Evolutionary conservation across 2,888 invertebrate genomes (phyloP).

Genomic region (Hybos culiciformis): DNA sequence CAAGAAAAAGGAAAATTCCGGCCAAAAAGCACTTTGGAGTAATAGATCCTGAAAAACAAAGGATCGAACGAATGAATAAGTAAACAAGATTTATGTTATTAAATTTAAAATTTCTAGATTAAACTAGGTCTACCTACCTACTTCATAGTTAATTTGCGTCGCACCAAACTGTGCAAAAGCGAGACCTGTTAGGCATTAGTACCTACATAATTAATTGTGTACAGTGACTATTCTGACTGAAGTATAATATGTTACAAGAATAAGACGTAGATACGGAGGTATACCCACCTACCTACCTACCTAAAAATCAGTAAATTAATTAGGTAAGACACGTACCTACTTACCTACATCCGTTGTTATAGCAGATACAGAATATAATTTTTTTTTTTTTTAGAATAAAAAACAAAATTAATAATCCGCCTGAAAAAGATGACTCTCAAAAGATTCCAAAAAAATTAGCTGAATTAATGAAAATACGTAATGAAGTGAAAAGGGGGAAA

Average conservation of each 20-base stretch:
- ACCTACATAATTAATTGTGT: no score
- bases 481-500: slow-evolving; percentile 33
- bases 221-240: no score
- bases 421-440: slow-evolving; percentile 54
- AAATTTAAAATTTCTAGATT: background rate
- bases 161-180: no score
- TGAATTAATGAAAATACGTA: slow-evolving; percentile 46
- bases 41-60: slow-evolving; percentile 62
- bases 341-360: slow-evolving; percentile 2
- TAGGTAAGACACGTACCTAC: no score
- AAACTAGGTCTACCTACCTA: no score
- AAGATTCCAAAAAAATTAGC: slow-evolving; percentile 58
- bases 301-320: no score
- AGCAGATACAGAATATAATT: background rate
- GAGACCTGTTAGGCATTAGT: no score
- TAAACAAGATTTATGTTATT: slow-evolving; percentile 27
- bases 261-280: no score
- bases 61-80: slow-evolving; percentile 47
- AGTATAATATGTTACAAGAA: no score
- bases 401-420: slow-evolving; percentile 61
- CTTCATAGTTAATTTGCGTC: no score
- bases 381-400: slow-evolving; percentile 41
- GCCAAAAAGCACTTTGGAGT: slow-evolving; percentile 66
- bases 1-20: slow-evolving; percentile 60
- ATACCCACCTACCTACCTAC: no score